Evolutionary conservation across 2,113 vertebrate species (phyloP).

Genomic region (Protobothrops flavoviridis): DNA sequence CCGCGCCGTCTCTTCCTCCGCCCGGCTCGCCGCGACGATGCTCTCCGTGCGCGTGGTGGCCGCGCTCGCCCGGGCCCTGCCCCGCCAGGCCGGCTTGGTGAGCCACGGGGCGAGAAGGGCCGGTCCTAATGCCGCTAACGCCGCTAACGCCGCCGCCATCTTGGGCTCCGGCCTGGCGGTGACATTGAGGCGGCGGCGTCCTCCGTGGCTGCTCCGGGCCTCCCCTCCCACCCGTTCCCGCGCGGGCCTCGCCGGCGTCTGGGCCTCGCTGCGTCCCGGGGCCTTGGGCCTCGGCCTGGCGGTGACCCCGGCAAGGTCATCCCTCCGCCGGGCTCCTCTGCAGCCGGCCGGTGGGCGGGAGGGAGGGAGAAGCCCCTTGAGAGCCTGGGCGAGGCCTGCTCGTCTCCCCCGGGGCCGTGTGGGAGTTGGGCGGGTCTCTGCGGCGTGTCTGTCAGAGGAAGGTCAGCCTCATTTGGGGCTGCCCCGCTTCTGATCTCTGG

Average conservation of each 20-base stretch:
- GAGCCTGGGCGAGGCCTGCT: too few relatives aligned
- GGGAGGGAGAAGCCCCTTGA: not conserved
- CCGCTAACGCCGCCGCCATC: constrained; percentile 38
- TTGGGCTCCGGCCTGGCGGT: constrained; percentile 27
- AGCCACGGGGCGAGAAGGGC: constrained; percentile 41
- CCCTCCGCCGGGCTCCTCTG: not conserved
- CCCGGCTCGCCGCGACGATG: constrained; percentile 65
- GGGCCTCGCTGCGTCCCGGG: not conserved
- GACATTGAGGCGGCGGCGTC: not conserved
- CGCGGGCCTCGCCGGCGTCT: not conserved
- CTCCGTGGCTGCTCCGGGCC: fast-evolving
- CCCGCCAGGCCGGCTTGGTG: constrained; percentile 85
- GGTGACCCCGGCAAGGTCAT: not conserved
- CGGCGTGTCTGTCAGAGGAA: not conserved
- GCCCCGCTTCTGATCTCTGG: not conserved
- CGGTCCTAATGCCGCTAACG: not conserved
- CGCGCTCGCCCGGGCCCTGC: constrained; percentile 81
- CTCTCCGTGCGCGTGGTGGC: constrained; percentile 89
- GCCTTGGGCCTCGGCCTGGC: too few relatives aligned
- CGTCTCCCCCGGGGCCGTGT: too few relatives aligned
- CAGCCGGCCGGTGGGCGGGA: not conserved
- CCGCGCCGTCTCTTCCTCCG: fast-evolving
- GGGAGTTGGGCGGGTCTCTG: not conserved
- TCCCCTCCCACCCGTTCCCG: fast-evolving
- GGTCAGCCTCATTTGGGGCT: not conserved